Evolutionary conservation across 53 echinoderm and acorn worm species (phyloP), one percentile per base, ranked within the genome.

Genomic region (Temnopleurus reevesii): DNA sequence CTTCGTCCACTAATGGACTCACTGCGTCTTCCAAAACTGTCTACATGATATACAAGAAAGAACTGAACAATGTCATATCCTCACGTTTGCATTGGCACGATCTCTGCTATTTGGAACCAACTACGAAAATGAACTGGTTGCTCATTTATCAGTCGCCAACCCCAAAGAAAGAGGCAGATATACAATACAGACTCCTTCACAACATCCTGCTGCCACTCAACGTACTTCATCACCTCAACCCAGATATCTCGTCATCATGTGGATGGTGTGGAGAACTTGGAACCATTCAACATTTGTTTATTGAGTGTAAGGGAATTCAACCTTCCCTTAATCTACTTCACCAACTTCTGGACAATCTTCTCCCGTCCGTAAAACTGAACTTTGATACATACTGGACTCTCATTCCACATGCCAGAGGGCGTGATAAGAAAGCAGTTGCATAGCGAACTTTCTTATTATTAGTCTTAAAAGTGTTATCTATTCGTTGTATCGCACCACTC

Each of bases 211-310:
- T 1, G 49, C 15, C 49, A 15, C 49, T 49, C 47, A 46, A 26
- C 15, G 45, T 79, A 45, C 80, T 79, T 9, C 82, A 82, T 82
- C 54, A 82, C 15, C 24, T 82, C 2, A 82, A 82, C 5, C 26
- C 23, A n/a, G 55, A 23, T 2, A 82, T 82, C 3, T 53, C 82
- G 17, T 35, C 82, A 2, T 27, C 28, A 2, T 82, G 82, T 27
- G 82, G 82, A 9, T 82, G 82, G 82, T 82, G 82, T 28, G 79
- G 79, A 5, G 79, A 77, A n/a, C n/a, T n/a, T n/a, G 1, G 49
- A 49, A 49, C 49, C 49, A 47, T 47, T 47, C 47, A 47, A 47
- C 47, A 47, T 47, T 12, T 47, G 47, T 47, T 47, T 12, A 47
- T 47, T 47, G 47, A 47, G 47, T 47, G 47, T 47, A 47, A 47